These are phyloP conservation scores for Myotis myotis DNA, from an alignment of 2,797 vertebrate species.

Conservation along the genomic window DNA sequence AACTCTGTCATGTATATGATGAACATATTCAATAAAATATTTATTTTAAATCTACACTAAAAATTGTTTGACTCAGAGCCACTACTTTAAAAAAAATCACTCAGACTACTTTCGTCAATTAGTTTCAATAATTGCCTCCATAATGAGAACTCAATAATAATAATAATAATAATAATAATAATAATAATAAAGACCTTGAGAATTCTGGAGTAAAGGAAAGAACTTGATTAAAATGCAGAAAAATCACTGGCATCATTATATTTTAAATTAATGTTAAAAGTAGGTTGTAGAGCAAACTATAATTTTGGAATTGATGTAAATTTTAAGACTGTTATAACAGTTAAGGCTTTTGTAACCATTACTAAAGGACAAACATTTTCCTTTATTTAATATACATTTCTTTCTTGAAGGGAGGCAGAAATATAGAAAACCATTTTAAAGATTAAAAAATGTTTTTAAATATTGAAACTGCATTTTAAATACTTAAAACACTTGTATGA, in stretches of 20 bases:
- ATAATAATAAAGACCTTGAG: no score
- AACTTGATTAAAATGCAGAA: slow-evolving; percentile 16
- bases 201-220: slow-evolving; percentile 29
- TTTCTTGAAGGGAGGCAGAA: slow-evolving; percentile 40
- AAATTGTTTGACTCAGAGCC: slow-evolving; percentile 32
- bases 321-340: not conserved
- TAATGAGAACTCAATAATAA: not conserved
- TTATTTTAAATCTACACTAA: not conserved
- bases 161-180: no score
- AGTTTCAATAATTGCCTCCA: not conserved
- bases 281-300: not conserved
- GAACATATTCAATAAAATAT: slow-evolving; percentile 8
- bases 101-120: not conserved
- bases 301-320: slow-evolving; percentile 42
- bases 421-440: slow-evolving; percentile 25
- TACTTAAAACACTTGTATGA: slow-evolving; percentile 1
- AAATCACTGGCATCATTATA: not conserved
- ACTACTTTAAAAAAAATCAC: slow-evolving; percentile 19
- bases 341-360: slow-evolving; percentile 33
- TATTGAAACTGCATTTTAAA: slow-evolving; percentile 41
- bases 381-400: slow-evolving; percentile 25
- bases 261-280: slow-evolving; percentile 26
- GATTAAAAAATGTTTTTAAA: slow-evolving; percentile 37
- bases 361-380: slow-evolving; percentile 47
- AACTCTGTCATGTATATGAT: not conserved